phyloP scores from a whole-genome alignment of 2,113 vertebrate species.

The Hipposideros armiger region DNA sequence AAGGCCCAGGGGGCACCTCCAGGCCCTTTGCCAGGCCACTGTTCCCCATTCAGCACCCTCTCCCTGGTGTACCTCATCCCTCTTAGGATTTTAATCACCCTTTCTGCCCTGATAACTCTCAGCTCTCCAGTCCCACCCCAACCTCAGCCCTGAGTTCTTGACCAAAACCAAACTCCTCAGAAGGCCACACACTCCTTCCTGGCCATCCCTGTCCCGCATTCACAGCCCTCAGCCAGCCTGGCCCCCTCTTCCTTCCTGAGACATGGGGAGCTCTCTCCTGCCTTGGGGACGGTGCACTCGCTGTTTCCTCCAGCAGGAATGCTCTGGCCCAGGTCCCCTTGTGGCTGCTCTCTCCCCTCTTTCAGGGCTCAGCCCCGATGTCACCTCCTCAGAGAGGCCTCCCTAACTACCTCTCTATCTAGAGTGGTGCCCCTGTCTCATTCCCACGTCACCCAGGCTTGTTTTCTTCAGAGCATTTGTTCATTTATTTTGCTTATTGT shows the following conservation, averaged over 20 bases:
- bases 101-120: neutral
- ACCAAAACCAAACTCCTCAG: neutral
- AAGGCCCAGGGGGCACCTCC: neutral
- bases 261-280: neutral
- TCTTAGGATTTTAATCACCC: neutral
- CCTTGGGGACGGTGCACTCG: neutral
- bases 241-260: neutral
- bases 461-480: neutral
- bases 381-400: neutral
- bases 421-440: neutral
- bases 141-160: neutral
- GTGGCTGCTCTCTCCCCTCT: neutral
- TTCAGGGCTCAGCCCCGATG: neutral
- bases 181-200: neutral
- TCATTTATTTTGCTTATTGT: neutral
- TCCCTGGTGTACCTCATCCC: neutral
- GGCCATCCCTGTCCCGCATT: fast-evolving
- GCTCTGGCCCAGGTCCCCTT: neutral
- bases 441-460: neutral
- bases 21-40: neutral
- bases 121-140: neutral
- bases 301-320: neutral
- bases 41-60: neutral
- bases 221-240: neutral
- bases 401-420: neutral